Percentiles rank a stretch among this genome's conserved stretches.
phyloP scores from a whole-genome alignment of 2,113 vertebrate species.

The Bucco capensis region DNA sequence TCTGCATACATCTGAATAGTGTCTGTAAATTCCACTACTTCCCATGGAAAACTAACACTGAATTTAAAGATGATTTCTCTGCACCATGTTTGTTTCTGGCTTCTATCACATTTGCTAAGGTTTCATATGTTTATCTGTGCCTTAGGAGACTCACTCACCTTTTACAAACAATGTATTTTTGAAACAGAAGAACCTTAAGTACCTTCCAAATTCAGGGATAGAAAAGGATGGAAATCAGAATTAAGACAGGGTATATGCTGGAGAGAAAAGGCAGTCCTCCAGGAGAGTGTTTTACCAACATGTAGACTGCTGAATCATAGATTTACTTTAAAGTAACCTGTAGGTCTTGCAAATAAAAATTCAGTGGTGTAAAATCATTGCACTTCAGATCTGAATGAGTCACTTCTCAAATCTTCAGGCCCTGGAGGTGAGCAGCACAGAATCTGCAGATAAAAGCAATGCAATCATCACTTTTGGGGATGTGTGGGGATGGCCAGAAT shows the following conservation, averaged over 20 bases:
- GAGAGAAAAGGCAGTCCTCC: neutral
- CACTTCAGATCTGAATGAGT: neutral
- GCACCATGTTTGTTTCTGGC: neutral
- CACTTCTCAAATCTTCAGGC: neutral
- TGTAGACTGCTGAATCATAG: neutral
- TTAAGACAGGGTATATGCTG: neutral
- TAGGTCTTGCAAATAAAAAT: neutral
- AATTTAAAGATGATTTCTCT: neutral
- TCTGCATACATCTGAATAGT: neutral
- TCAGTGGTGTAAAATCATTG: neutral
- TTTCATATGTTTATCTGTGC: neutral
- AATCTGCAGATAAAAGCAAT: neutral
- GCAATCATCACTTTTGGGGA: neutral
- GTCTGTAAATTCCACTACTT: neutral
- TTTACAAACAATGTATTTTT: neutral
- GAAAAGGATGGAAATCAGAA: neutral
- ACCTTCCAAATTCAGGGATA: neutral
- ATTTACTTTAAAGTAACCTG: neutral
- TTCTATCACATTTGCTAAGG: neutral
- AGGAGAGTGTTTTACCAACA: neutral
- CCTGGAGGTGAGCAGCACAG: neutral
- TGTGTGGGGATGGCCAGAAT: neutral
- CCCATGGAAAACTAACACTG: neutral
- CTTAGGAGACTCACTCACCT: neutral
- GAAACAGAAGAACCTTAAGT: neutral